Conservation (phyloP, 1,140 invertebrate species). For the Zaprionus taronus region DNA sequence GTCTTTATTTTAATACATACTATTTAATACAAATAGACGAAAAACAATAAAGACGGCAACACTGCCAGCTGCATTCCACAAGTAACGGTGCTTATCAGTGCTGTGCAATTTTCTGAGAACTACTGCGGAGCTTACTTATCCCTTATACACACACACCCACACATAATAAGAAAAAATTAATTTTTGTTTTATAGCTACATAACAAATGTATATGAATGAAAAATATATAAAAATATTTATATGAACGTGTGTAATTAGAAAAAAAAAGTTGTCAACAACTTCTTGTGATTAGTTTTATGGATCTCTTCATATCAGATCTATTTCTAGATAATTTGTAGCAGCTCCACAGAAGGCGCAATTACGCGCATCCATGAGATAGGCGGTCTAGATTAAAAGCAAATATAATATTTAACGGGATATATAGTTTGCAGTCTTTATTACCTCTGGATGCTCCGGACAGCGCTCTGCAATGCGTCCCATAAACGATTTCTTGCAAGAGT, state of each 20-base stretch:
- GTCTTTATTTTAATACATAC: neutral
- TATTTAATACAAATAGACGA: neutral
- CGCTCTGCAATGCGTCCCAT: constrained; percentile 47
- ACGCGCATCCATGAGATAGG: constrained; percentile 60
- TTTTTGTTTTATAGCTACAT: neutral
- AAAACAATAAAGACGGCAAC: neutral
- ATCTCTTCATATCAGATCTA: constrained; percentile 16
- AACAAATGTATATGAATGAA: neutral
- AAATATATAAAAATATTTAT: too few relatives aligned
- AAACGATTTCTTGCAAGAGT: constrained; percentile 47
- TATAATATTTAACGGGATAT: neutral
- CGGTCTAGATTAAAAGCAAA: constrained; percentile 24
- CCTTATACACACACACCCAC: neutral
- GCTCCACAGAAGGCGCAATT: constrained; percentile 62
- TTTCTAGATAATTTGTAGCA: constrained; percentile 21
- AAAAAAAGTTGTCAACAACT: constrained; percentile 12
- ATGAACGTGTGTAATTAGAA: neutral
- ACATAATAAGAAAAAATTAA: neutral
- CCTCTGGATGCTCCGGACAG: constrained; percentile 58
- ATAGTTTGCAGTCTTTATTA: constrained; percentile 2
- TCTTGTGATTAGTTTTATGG: neutral
- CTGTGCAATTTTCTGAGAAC: constrained; percentile 10
- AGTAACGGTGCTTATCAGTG: constrained; percentile 48
- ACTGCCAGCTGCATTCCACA: neutral
- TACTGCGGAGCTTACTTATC: neutral